phyloP scores from a whole-genome alignment of 2,888 invertebrate genomes.

The Bellardia pandia region DNA sequence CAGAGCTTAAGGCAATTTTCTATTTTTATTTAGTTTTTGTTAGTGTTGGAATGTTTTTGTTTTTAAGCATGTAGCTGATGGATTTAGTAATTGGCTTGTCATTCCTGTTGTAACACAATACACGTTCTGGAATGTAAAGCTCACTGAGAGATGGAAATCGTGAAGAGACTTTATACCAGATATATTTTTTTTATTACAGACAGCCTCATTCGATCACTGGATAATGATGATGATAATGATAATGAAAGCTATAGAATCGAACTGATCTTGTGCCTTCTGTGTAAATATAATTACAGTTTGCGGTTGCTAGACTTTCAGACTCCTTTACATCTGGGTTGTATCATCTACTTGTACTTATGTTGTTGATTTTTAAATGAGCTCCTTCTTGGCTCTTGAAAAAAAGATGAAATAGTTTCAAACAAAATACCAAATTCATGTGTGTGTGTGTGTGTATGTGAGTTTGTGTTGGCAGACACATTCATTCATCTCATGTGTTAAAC shows the following conservation, averaged over 20 bases:
- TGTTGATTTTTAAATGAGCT: slow-evolving; percentile 42
- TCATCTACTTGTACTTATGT: slow-evolving; percentile 6
- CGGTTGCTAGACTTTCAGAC: slow-evolving; percentile 42
- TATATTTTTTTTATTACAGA: background rate
- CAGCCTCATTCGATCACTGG: background rate
- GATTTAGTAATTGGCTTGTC: slow-evolving; percentile 58
- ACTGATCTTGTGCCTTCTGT: background rate
- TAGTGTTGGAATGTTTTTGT: background rate
- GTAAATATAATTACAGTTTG: background rate
- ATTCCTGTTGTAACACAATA: slow-evolving; percentile 46
- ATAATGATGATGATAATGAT: background rate
- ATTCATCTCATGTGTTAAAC: slow-evolving; percentile 10
- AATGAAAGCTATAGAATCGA: background rate
- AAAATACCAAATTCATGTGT: background rate
- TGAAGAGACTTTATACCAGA: background rate
- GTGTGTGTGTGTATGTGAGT: background rate
- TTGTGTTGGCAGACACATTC: slow-evolving; percentile 23
- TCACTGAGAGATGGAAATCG: slow-evolving; percentile 4
- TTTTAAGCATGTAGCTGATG: slow-evolving; percentile 38
- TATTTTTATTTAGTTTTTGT: slow-evolving; percentile 21
- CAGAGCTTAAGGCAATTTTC: slow-evolving; percentile 46
- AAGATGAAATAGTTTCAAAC: slow-evolving; percentile 25
- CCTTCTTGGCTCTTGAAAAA: slow-evolving; percentile 44
- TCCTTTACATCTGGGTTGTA: slow-evolving; percentile 30
- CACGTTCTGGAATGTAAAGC: background rate